phyloP scores from a whole-genome alignment of 2,888 invertebrate species.

The Drepana falcataria region DNA sequence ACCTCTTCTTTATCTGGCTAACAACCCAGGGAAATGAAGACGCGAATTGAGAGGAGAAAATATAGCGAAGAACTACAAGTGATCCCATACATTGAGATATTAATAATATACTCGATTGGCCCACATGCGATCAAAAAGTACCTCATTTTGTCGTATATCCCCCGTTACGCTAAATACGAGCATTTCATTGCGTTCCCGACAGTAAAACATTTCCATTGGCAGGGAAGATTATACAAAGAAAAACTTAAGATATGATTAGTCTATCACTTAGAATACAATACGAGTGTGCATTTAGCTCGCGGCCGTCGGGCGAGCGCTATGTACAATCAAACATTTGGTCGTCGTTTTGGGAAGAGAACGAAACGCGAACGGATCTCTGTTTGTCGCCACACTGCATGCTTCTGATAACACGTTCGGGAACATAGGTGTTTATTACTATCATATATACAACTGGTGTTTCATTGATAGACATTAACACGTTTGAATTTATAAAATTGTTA shows the following conservation, averaged over 20 bases:
- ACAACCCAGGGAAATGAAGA: conserved; percentile 33
- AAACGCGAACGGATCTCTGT: conserved; percentile 25
- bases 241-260: conserved; percentile 71
- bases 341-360: conserved; percentile 59
- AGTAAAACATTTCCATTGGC: conserved; percentile 45
- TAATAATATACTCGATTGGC: conserved; percentile 65
- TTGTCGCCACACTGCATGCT: conserved; percentile 1
- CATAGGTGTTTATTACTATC: neutral
- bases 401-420: neutral
- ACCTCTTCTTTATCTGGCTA: neutral
- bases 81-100: conserved; percentile 70
- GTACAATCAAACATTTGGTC: conserved; percentile 51
- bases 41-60: conserved; percentile 29
- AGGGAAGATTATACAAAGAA: conserved; percentile 55
- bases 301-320: conserved; percentile 53
- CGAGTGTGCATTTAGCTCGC: conserved; percentile 29
- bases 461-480: too few relatives aligned
- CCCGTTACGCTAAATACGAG: conserved; percentile 41
- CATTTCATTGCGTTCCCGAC: conserved; percentile 56
- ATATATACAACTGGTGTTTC: too few relatives aligned
- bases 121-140: conserved; percentile 50
- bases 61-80: conserved; percentile 62
- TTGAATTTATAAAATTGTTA: too few relatives aligned
- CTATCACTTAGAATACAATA: conserved; percentile 50
- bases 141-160: conserved; percentile 44